Evolutionary conservation across 2,113 vertebrate species (phyloP).

Genomic region (Platichthys flesus): DNA sequence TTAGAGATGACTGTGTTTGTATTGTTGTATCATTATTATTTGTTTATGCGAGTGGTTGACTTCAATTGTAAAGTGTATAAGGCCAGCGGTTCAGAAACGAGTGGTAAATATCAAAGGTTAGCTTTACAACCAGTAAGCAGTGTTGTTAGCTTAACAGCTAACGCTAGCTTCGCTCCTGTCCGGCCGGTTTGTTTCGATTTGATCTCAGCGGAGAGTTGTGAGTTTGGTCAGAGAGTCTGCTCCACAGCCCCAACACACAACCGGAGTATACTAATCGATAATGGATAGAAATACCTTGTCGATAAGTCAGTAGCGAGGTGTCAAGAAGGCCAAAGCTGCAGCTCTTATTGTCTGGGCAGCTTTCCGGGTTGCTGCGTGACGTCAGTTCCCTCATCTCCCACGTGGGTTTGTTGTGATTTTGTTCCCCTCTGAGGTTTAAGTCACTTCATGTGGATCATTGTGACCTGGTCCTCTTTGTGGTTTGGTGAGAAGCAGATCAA

Average conservation of each 20-base stretch:
- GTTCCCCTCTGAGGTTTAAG: neutral
- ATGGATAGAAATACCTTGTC: slow-evolving; percentile 9
- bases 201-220: neutral
- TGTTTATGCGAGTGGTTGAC: neutral
- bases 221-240: too few relatives aligned
- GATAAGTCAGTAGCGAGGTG: neutral
- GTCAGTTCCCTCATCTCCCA: slow-evolving; percentile 60
- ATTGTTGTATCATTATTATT: neutral
- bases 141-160: slow-evolving; percentile 24
- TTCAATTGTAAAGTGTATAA: too few relatives aligned
- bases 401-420: slow-evolving; percentile 67
- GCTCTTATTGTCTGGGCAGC: neutral
- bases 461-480: neutral
- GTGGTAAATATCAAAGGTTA: neutral
- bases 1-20: neutral
- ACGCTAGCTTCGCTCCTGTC: slow-evolving; percentile 17
- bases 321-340: neutral
- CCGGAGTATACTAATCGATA: neutral
- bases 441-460: neutral
- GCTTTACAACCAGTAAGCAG: neutral
- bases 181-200: neutral
- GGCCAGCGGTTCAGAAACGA: neutral
- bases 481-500: neutral
- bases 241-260: neutral
- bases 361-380: slow-evolving; percentile 19